phyloP scores from a whole-genome alignment of 2,113 vertebrate species.

The Variabilichromis moorii region DNA sequence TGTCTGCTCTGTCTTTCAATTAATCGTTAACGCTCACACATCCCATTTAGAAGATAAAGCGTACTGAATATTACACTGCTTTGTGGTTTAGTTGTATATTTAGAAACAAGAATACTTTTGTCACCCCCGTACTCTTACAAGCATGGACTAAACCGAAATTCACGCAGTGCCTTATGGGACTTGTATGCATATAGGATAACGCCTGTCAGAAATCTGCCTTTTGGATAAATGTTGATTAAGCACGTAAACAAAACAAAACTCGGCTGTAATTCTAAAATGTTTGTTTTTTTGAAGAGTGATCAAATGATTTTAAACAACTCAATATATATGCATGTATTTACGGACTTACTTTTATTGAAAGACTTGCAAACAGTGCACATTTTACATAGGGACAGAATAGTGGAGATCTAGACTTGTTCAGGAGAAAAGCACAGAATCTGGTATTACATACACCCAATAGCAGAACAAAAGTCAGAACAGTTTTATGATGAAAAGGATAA shows the following conservation, averaged over 20 bases:
- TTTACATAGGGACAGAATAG: slow-evolving; percentile 48
- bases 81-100: background rate
- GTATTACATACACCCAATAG: slow-evolving; percentile 25
- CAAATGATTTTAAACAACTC: background rate
- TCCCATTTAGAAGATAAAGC: fast-evolving
- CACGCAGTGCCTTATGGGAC: slow-evolving; percentile 34
- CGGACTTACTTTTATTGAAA: slow-evolving; percentile 64
- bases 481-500: slow-evolving; percentile 7
- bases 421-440: slow-evolving; percentile 35
- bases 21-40: background rate
- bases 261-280: background rate
- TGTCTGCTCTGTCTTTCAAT: fast-evolving
- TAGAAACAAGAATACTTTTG: background rate
- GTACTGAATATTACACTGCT: fast-evolving
- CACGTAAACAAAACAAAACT: background rate
- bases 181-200: slow-evolving; percentile 9
- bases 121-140: background rate
- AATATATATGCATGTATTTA: background rate
- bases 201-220: background rate
- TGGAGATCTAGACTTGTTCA: slow-evolving; percentile 30
- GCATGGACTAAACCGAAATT: slow-evolving; percentile 8
- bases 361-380: slow-evolving; percentile 60
- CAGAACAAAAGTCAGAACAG: background rate
- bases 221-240: background rate
- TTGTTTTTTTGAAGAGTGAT: background rate